Base-by-base conservation (phyloP, 2,113 vertebrate species). In the Regulus satrapa region DNA sequence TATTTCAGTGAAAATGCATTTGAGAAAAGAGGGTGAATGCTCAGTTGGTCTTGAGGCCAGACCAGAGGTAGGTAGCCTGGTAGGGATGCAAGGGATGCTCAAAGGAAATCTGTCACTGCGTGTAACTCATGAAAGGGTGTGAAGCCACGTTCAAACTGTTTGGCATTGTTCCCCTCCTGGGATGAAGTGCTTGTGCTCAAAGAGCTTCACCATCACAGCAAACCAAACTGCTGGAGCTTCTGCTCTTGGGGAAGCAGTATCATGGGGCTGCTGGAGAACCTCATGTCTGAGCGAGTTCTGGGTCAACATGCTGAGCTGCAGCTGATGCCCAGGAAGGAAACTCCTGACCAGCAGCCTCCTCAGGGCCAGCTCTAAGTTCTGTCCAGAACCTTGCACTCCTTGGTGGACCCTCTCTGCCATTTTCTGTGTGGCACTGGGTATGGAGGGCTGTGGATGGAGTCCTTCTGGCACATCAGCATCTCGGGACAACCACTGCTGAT, bases 371-470 rank as follows among this genome's bases (percentile, higher is more conserved):
- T 73, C 1, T 41, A 49, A 54, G 17, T 54, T 32, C 11, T 80
- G 41, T 14, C 31, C 54, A 31, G 40, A 69, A 40, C 20, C 41
- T 54, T 81, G 41, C 9, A 84, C 6, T 64, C 19, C 18, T 31
- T 58, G 13, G 21, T 67, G 46, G 43, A 29, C 12, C 12, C 31
- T 18, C 36, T 24, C 0, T 31, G 14, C n/a, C 25, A 40, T 75
- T 52, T 85, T 52, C 54, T 63, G 18, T 61, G 48, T 21, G 26
- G 23, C 1, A 3, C 0, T 41, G 55, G 38, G 18, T 7, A 52
- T 1, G 8, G 4, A 5, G n/a, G 56, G 38, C 23, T 77, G 25
- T 6, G 9, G 32, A 21, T 32, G 18, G 14, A 1, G 0, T 54
- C 49, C 9, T 48, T 43, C 59, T 54, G 46, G 46, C 26, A 36